Percentiles rank a stretch among this genome's conserved stretches.
Conservation (phyloP, 2,113 vertebrate genomes). For the Pygoscelis adeliae region DNA sequence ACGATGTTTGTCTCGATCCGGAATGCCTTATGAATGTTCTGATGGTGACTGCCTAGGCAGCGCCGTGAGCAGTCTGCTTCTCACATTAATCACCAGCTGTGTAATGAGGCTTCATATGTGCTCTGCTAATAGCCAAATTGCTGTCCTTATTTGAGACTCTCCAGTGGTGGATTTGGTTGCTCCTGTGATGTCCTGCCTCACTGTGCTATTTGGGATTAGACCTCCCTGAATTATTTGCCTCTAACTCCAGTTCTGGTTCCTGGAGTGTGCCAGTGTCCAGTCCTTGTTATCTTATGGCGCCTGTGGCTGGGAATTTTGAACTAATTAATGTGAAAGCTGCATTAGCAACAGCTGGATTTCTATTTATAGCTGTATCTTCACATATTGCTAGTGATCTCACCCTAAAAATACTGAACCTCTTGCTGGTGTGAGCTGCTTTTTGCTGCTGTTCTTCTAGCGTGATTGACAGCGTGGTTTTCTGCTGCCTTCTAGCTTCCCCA, state of each 20-base stretch:
- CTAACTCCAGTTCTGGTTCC: neutral
- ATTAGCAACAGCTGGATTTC: neutral
- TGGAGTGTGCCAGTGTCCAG: neutral
- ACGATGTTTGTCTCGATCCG: neutral
- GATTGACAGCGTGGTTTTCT: neutral
- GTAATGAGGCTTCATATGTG: conserved; percentile 29
- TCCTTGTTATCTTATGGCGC: neutral
- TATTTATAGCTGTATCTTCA: neutral
- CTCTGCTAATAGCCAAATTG: conserved; percentile 2
- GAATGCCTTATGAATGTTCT: neutral
- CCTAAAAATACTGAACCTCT: neutral
- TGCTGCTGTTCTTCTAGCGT: neutral
- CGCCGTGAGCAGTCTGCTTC: conserved; percentile 30
- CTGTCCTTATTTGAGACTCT: neutral
- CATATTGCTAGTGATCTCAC: neutral
- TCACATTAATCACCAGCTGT: conserved; percentile 61
- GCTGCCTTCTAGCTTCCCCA: neutral
- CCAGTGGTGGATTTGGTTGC: neutral
- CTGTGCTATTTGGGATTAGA: neutral
- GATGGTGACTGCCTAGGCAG: neutral
- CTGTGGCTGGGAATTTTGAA: neutral
- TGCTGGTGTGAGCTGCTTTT: neutral
- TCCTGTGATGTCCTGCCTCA: neutral
- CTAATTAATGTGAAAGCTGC: neutral
- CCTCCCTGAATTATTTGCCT: neutral